These are phyloP conservation scores for Agonopterix arenella DNA, from an alignment of 2,888 invertebrate genomes.

Conservation along the genomic window DNA sequence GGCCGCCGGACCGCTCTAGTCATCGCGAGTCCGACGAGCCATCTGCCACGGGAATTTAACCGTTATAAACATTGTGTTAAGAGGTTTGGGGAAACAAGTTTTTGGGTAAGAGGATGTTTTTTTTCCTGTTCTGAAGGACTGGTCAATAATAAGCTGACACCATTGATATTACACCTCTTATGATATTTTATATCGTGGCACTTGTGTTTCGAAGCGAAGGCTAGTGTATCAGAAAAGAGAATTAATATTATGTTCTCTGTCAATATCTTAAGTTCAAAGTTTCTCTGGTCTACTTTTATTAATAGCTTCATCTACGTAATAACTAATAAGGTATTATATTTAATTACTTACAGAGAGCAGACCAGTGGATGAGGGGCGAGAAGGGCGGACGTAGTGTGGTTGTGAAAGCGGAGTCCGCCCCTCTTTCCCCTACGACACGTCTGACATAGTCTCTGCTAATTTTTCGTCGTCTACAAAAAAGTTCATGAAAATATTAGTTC, in stretches of 20 bases:
- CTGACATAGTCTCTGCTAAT: background rate
- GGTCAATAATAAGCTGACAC: too few species aligned
- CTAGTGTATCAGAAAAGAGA: background rate
- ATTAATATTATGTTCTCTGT: too few species aligned
- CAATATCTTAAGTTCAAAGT: too few species aligned
- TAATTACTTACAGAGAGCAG: background rate
- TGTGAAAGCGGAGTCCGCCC: background rate
- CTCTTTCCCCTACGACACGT: background rate
- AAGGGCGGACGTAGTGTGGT: background rate
- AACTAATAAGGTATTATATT: too few species aligned
- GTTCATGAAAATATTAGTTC: background rate
- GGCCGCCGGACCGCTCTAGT: slow-evolving; percentile 72
- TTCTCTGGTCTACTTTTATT: too few species aligned
- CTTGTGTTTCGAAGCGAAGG: too few species aligned
- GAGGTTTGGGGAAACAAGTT: background rate
- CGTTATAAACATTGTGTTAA: background rate
- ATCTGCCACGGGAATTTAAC: slow-evolving; percentile 30
- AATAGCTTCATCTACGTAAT: too few species aligned
- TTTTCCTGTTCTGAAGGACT: too few species aligned
- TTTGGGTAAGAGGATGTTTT: background rate
- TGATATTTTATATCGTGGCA: too few species aligned
- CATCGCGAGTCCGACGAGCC: slow-evolving; percentile 72
- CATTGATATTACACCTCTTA: too few species aligned
- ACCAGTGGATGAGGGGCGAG: background rate
- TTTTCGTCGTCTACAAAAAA: slow-evolving; percentile 1